phyloP scores from a whole-genome alignment of 2,888 invertebrate species.

The Cabera pusaria region DNA sequence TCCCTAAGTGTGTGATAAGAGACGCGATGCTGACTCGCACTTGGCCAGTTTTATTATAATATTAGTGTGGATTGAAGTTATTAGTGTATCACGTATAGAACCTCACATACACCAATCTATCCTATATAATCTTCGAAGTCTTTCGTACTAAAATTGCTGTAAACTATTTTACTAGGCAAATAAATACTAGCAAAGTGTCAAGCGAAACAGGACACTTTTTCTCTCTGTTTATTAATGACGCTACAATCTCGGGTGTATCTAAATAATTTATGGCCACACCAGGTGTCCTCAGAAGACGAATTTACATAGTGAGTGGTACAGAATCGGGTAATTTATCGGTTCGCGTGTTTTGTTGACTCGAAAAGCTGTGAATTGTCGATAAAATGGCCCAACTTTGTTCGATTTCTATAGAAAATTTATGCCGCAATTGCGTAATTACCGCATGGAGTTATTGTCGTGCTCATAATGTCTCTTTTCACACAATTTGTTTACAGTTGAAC shows the following conservation, averaged over 20 bases:
- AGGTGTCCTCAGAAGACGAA: constrained; percentile 67
- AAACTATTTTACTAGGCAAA: constrained; percentile 5
- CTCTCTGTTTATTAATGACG: constrained; percentile 71
- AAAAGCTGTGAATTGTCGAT: constrained; percentile 53
- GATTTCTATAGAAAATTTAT: constrained; percentile 29
- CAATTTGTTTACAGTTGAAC: constrained; percentile 12
- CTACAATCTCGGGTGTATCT: constrained; percentile 70
- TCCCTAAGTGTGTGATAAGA: no score
- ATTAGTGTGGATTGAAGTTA: no score
- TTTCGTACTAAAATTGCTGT: background rate
- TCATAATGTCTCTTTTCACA: constrained; percentile 17
- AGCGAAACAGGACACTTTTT: constrained; percentile 51
- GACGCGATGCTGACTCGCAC: no score
- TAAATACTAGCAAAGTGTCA: constrained; percentile 7
- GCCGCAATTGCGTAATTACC: constrained; percentile 36
- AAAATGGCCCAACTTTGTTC: constrained; percentile 33
- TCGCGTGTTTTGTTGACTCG: constrained; percentile 53
- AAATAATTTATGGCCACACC: constrained; percentile 71
- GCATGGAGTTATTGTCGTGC: constrained; percentile 19
- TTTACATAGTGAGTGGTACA: constrained; percentile 56
- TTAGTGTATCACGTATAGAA: no score
- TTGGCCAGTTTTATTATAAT: no score
- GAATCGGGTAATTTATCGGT: constrained; percentile 53
- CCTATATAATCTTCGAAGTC: no score
- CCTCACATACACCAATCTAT: no score